These are phyloP conservation scores for Montifringilla adamsi DNA, from an alignment of 2,113 vertebrate genomes.

Conservation along the genomic window DNA sequence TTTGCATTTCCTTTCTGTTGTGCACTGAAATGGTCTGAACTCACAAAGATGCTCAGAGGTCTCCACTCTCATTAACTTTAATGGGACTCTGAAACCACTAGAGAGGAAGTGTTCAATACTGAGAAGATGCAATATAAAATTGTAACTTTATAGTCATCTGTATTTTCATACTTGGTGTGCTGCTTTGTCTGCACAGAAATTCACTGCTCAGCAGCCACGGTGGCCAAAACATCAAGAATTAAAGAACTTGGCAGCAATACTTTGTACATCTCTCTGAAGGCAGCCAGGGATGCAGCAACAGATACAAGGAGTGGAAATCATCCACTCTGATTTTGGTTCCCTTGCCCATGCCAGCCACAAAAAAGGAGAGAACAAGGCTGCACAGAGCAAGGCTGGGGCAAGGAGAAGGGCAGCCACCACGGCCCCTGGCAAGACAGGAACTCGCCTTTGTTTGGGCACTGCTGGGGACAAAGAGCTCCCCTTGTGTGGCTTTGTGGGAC, in stretches of 20 bases:
- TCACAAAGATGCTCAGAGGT: slow-evolving; percentile 53
- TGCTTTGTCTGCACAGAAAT: not conserved
- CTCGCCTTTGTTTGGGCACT: not conserved
- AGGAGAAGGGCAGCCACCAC: not conserved
- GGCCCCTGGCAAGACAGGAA: not conserved
- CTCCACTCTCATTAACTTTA: slow-evolving; percentile 66
- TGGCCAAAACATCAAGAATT: not conserved
- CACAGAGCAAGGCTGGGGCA: not conserved
- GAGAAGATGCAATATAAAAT: slow-evolving; percentile 34
- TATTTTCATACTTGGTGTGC: not conserved
- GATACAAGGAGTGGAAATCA: not conserved
- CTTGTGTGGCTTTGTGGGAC: not conserved
- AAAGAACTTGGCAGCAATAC: not conserved
- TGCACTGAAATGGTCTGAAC: slow-evolving; percentile 46
- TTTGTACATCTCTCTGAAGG: not conserved
- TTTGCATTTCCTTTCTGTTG: slow-evolving; percentile 39
- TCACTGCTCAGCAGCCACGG: not conserved
- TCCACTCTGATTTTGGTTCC: not conserved
- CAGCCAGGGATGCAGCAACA: not conserved
- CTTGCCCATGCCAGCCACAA: not conserved
- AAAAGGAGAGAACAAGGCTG: not conserved
- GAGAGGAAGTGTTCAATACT: slow-evolving; percentile 64
- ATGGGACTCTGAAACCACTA: slow-evolving; percentile 47
- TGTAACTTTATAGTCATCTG: not conserved
- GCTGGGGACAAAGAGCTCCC: not conserved